phyloP scores from a whole-genome alignment of 2,113 vertebrate genomes.

The Elephantulus edwardii region DNA sequence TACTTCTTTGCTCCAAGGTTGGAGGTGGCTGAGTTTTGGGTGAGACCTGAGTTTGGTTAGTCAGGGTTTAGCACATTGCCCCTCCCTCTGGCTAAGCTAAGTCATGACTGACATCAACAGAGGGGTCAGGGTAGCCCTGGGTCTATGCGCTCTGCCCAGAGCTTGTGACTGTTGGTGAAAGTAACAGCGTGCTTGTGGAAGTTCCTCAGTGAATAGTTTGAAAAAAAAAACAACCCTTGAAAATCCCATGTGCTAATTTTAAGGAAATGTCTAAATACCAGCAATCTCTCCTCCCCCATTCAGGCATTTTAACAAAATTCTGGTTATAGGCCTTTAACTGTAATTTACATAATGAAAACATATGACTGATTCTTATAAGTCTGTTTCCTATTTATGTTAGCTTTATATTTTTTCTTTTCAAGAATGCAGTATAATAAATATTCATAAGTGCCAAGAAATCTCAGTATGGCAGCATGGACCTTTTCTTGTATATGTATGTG shows the following conservation, averaged over 20 bases:
- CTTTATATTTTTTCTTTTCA: conserved; percentile 63
- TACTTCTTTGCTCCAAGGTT: neutral
- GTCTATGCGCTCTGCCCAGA: neutral
- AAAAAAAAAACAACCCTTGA: conserved; percentile 18
- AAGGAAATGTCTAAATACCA: conserved; percentile 41
- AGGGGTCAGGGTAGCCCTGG: neutral
- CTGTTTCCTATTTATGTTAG: conserved; percentile 60
- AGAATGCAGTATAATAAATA: conserved; percentile 61
- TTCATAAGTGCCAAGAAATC: conserved; percentile 58
- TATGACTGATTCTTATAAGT: conserved; percentile 48
- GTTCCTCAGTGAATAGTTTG: neutral
- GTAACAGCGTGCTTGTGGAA: neutral
- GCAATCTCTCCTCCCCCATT: neutral
- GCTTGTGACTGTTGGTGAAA: neutral
- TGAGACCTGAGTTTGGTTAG: neutral
- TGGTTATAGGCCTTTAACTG: conserved; percentile 59
- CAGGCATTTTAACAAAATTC: conserved; percentile 47
- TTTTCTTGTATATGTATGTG: neutral
- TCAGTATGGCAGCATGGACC: neutral
- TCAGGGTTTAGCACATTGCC: neutral
- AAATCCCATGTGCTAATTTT: conserved; percentile 15
- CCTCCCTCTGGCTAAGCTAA: neutral
- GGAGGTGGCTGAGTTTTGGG: neutral
- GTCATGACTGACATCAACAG: neutral
- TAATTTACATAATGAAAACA: conserved; percentile 66